phyloP scores from a whole-genome alignment of 2,888 invertebrate species.

The Drosophila quinaria region DNA sequence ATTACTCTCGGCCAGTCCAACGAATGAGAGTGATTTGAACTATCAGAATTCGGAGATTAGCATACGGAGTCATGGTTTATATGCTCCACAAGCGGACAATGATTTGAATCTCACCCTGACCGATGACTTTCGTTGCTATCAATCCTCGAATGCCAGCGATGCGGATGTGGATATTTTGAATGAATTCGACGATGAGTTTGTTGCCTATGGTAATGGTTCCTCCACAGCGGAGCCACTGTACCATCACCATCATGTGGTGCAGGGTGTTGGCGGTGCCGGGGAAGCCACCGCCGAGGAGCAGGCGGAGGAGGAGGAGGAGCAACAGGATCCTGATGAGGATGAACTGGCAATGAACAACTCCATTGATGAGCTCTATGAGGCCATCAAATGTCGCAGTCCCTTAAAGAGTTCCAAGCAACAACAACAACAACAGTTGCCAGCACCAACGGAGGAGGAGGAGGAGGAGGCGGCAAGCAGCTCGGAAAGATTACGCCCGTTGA shows the following conservation, averaged over 20 bases:
- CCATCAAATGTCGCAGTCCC: constrained; percentile 86
- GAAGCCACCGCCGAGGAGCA: constrained; percentile 65
- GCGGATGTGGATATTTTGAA: constrained; percentile 82
- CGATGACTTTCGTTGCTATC: constrained; percentile 85
- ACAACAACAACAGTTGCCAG: constrained; percentile 28
- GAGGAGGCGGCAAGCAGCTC: constrained; percentile 4
- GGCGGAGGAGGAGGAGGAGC: constrained; percentile 9
- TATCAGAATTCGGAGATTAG: constrained; percentile 89
- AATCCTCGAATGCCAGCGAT: constrained; percentile 85
- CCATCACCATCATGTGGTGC: constrained; percentile 20
- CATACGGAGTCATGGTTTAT: constrained; percentile 88
- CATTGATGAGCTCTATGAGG: constrained; percentile 90
- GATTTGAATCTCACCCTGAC: constrained; percentile 86
- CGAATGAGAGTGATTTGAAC: constrained; percentile 88
- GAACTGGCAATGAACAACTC: constrained; percentile 81
- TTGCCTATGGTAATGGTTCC: constrained; percentile 38
- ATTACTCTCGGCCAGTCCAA: constrained; percentile 83
- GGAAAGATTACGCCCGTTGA: constrained; percentile 40
- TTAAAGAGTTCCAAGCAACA: constrained; percentile 39
- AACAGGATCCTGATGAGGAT: constrained; percentile 55
- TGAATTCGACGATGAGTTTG: constrained; percentile 84
- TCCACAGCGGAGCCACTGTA: constrained; percentile 21
- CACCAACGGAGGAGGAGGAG: constrained; percentile 1
- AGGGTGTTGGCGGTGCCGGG: constrained; percentile 64
- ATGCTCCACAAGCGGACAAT: constrained; percentile 88